Evolutionary conservation across 1,140 invertebrate species (phyloP), one percentile per base, ranked within the genome.

Genomic region (Cydia strobilella): DNA sequence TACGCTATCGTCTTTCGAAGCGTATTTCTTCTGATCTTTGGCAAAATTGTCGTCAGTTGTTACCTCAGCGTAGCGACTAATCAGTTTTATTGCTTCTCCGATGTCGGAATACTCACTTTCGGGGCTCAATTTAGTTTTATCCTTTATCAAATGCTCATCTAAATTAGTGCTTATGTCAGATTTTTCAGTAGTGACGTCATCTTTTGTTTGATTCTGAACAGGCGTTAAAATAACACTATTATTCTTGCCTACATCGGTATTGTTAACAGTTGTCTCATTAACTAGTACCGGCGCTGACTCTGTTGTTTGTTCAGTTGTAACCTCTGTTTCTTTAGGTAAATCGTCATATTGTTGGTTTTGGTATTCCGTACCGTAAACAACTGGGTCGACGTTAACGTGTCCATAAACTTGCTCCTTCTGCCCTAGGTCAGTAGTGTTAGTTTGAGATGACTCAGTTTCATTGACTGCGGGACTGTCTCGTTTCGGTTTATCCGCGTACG

Each of bases 51-150:
- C 91, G 72, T 93, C 91, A 9, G 91, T 93, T 13, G 90, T 91
- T 18, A 93, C 91, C 83, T 92, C 90, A 35, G 91, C 91, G 74
- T 90, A 93, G 76, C 91, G 84, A 75, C 91, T 93, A 77, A 93
- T 93, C 7, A 93, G 77, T 82, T 93, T 93, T 27, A 93, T 92
- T 72, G 91, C 90, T 83, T 92, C 91, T 66, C 89, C 91, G n/a
- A 93, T 93, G 73, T 92, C 90, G n/a, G 90, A 88, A 75, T 91
- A 93, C 79, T 93, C 91, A 69, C 86, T 90, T 85, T 93, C 91
- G 12, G 91, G 91, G 25, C 84, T 91, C 18, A 93, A 83, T 82
- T 93, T 91, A 63, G 77, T 81, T 77, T 84, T 79, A 65, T 89
- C 81, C 74, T 87, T 85, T 59, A 83, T 86, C 63, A 84, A 75